Percentiles rank a stretch among this genome's conserved stretches.
Conservation (phyloP, 2,888 invertebrate species). For the Eretmocerus hayati region DNA sequence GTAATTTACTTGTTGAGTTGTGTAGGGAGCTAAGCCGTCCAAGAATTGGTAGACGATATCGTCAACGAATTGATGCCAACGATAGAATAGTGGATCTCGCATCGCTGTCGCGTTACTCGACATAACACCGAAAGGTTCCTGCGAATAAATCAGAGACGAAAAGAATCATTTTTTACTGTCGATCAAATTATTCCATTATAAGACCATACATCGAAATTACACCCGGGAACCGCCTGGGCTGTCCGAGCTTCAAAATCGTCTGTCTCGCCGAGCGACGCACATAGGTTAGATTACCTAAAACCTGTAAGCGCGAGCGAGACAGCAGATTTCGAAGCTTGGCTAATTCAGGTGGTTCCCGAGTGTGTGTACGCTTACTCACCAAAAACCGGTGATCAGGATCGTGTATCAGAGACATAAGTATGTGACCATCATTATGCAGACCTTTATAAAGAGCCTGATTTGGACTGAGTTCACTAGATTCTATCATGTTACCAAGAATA, state of each 20-base stretch:
- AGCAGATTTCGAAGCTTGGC: too few species aligned
- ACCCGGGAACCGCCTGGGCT: too few species aligned
- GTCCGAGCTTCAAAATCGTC: neutral
- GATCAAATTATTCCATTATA: too few species aligned
- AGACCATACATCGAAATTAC: too few species aligned
- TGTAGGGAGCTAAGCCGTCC: slow-evolving; percentile 42
- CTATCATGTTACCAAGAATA: slow-evolving; percentile 71
- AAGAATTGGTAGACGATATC: slow-evolving; percentile 72
- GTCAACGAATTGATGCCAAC: slow-evolving; percentile 75
- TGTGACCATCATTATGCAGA: slow-evolving; percentile 76
- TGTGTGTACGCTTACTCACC: too few species aligned
- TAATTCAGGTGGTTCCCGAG: too few species aligned
- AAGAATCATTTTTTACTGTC: too few species aligned
- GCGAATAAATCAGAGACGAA: too few species aligned
- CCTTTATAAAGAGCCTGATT: slow-evolving; percentile 69
- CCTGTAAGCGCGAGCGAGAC: too few species aligned
- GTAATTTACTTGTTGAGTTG: slow-evolving; percentile 32
- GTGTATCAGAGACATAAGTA: slow-evolving; percentile 67
- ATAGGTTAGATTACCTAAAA: too few species aligned
- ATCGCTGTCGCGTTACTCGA: slow-evolving; percentile 78
- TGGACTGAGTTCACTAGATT: slow-evolving; percentile 60
- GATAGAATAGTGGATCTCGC: slow-evolving; percentile 80
- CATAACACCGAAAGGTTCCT: slow-evolving; percentile 77
- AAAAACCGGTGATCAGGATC: slow-evolving; percentile 72
- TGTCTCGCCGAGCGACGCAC: neutral